A percentile compares a stretch with the other conserved stretches of the same genome.
Evolutionary conservation across 1,140 invertebrate genomes (phyloP).

Genomic region (Calliphora vicina): DNA sequence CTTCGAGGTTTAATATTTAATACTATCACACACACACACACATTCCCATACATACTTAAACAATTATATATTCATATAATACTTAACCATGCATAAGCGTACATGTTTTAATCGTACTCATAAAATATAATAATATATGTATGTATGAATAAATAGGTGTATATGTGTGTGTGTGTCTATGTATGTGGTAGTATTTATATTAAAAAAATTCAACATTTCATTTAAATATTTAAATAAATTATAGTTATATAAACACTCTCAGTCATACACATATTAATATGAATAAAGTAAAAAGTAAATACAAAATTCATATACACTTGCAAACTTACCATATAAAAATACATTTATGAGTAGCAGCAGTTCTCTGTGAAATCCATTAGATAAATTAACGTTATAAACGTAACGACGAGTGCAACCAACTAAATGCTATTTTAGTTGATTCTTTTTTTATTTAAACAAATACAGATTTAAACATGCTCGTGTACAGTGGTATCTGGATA

Average conservation of each 20-base stretch:
- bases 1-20: background rate
- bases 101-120: background rate
- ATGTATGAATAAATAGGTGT: background rate
- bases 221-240: conserved; percentile 28
- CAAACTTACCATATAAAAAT: background rate
- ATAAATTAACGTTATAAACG: background rate
- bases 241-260: background rate
- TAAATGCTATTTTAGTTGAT: background rate
- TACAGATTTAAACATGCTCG: background rate
- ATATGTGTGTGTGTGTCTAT: background rate
- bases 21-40: background rate
- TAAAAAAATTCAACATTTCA: conserved; percentile 31
- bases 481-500: no score
- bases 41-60: background rate
- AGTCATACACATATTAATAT: background rate
- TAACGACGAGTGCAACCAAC: no score
- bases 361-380: background rate
- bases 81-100: no score
- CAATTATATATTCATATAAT: no score
- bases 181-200: background rate
- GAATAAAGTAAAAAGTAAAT: background rate
- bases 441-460: background rate
- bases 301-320: background rate
- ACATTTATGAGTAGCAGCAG: background rate
- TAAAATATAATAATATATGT: background rate